Conservation (phyloP, 2,888 invertebrate genomes). For the Trisateles emortualis region DNA sequence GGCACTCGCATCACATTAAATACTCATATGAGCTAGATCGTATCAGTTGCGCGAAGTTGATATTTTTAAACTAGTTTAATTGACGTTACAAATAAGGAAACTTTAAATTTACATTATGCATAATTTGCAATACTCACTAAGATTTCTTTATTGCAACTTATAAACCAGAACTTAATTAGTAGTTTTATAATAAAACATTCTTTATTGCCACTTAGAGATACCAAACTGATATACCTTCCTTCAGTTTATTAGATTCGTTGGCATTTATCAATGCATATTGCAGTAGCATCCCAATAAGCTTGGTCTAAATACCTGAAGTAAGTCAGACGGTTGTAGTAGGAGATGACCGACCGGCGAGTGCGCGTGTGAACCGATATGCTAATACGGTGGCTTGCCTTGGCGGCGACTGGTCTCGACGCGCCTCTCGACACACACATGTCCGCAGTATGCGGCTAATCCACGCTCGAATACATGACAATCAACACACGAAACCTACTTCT, state of each 20-base stretch:
- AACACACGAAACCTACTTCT: neutral
- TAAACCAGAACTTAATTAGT: too few species aligned
- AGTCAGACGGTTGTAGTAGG: neutral
- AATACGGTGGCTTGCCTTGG: slow-evolving; percentile 53
- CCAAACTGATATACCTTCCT: too few species aligned
- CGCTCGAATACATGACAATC: neutral
- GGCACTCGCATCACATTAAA: too few species aligned
- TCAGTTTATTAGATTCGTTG: too few species aligned
- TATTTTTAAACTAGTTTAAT: neutral
- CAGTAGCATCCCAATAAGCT: too few species aligned
- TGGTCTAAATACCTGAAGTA: neutral
- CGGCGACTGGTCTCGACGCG: slow-evolving; percentile 13
- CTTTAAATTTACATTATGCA: too few species aligned
- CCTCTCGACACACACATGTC: slow-evolving; percentile 11
- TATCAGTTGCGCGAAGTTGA: neutral
- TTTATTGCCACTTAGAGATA: too few species aligned
- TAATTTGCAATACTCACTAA: too few species aligned
- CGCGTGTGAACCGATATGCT: slow-evolving; percentile 33
- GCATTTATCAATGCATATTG: too few species aligned
- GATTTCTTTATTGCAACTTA: too few species aligned
- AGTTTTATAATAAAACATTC: too few species aligned
- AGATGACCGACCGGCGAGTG: slow-evolving; percentile 4
- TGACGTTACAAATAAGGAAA: neutral
- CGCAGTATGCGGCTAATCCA: slow-evolving; percentile 3
- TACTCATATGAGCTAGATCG: neutral